A percentile compares a stretch with the other conserved stretches of the same genome.
Evolutionary conservation across 2,888 invertebrate genomes (phyloP).

Genomic region (Clostera curtula): DNA sequence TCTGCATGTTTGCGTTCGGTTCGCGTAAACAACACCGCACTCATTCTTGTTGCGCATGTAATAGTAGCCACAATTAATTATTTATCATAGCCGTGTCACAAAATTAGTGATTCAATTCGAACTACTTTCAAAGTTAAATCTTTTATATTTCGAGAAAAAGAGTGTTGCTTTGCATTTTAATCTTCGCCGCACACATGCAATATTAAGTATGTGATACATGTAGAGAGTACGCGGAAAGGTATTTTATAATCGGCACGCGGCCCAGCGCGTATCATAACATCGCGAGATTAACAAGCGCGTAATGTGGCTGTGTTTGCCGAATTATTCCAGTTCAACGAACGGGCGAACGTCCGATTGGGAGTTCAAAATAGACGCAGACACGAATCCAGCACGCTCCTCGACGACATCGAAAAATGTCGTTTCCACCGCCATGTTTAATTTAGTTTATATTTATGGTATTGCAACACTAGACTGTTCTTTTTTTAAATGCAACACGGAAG

Average conservation of each 20-base stretch:
- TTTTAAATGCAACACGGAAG: constrained; percentile 24
- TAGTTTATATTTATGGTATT: constrained; percentile 10
- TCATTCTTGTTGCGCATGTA: constrained; percentile 54
- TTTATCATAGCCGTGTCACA: constrained; percentile 39
- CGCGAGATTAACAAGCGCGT: constrained; percentile 59
- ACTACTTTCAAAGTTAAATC: constrained; percentile 23
- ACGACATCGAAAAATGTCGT: constrained; percentile 40
- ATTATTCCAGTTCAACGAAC: constrained; percentile 74
- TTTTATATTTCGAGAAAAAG: no score
- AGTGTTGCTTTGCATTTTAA: no score
- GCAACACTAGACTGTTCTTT: constrained; percentile 22
- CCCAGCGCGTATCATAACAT: constrained; percentile 42
- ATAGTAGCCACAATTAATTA: constrained; percentile 51
- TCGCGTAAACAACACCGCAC: constrained; percentile 56
- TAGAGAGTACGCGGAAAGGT: constrained; percentile 21
- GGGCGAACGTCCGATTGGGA: constrained; percentile 62
- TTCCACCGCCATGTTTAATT: constrained; percentile 4
- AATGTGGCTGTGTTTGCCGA: constrained; percentile 70
- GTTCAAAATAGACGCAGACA: constrained; percentile 68
- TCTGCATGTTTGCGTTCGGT: constrained; percentile 61
- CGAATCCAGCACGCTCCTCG: constrained; percentile 40
- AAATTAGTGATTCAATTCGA: constrained; percentile 20
- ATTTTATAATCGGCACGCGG: constrained; percentile 39
- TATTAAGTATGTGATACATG: constrained; percentile 4
- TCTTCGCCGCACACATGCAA: constrained; percentile 13